Evolutionary conservation across 2,113 vertebrate genomes (phyloP).

Genomic region (Urocynchramus pylzowi): DNA sequence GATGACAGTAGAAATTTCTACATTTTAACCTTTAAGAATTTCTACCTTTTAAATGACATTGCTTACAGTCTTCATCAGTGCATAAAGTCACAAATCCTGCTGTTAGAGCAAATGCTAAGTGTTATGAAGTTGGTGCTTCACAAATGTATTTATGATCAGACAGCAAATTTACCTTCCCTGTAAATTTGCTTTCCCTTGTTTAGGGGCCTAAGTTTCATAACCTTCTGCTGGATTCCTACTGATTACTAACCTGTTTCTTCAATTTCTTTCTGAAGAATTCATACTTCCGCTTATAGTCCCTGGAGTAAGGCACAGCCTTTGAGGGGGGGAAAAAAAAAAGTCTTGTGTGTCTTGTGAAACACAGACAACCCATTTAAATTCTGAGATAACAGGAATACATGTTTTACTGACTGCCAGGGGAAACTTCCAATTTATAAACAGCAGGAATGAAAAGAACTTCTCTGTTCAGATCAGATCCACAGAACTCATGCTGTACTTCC

Average conservation of each 20-base stretch:
- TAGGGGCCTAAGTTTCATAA: background rate
- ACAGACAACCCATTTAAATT: background rate
- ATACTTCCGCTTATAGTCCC: slow-evolving; percentile 98
- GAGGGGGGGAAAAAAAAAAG: background rate
- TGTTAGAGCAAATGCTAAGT: background rate
- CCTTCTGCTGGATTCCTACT: background rate
- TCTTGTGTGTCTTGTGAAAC: background rate
- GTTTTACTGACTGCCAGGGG: background rate
- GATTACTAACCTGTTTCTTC: slow-evolving; percentile 88
- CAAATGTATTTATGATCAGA: background rate
- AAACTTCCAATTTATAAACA: background rate
- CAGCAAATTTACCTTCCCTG: background rate
- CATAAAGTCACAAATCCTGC: background rate
- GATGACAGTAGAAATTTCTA: background rate
- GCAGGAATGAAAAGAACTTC: background rate
- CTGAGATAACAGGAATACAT: background rate
- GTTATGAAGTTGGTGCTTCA: background rate
- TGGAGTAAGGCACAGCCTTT: slow-evolving; percentile 98
- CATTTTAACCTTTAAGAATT: background rate
- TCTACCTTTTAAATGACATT: background rate
- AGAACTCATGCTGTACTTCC: background rate
- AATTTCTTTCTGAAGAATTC: slow-evolving; percentile 97
- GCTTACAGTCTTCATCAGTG: background rate
- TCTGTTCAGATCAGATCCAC: background rate
- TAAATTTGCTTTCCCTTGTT: background rate